phyloP scores from a whole-genome alignment of 2,113 vertebrate species.

The Austrofundulus limnaeus region DNA sequence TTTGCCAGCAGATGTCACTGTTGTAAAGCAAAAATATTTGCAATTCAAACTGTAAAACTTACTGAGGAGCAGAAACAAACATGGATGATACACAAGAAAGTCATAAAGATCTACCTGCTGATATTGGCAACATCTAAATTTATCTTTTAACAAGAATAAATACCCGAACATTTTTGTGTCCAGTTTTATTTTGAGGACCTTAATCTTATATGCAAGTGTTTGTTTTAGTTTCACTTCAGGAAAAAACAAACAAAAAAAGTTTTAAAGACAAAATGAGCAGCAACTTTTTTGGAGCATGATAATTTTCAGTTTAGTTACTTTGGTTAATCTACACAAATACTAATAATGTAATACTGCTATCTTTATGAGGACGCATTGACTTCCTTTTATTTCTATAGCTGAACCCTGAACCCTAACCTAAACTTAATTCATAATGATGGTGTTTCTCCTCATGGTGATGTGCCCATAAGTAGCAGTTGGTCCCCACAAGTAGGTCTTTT shows the following conservation, averaged over 20 bases:
- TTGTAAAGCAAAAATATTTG: constrained; percentile 19
- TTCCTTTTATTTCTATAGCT: too few species aligned
- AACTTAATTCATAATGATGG: too few species aligned
- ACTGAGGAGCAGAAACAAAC: background rate
- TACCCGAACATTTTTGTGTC: background rate
- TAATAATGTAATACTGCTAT: too few species aligned
- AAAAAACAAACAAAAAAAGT: too few species aligned
- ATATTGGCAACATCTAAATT: constrained; percentile 12
- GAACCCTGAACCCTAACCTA: too few species aligned
- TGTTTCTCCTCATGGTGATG: too few species aligned
- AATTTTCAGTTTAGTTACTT: background rate
- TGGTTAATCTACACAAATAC: background rate
- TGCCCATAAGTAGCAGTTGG: too few species aligned
- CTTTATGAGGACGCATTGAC: too few species aligned
- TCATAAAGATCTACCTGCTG: background rate
- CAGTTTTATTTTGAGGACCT: background rate
- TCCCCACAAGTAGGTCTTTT: too few species aligned
- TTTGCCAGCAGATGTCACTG: constrained; percentile 40
- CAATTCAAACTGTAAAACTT: background rate
- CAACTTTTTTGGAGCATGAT: too few species aligned
- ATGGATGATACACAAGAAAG: background rate
- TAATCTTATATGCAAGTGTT: background rate
- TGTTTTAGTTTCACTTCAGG: background rate
- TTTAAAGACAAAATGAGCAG: too few species aligned
- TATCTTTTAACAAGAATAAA: constrained; percentile 45